These are phyloP conservation scores for Sitodiplosis mosellana DNA, from an alignment of 1,140 invertebrate genomes.

Conservation along the genomic window DNA sequence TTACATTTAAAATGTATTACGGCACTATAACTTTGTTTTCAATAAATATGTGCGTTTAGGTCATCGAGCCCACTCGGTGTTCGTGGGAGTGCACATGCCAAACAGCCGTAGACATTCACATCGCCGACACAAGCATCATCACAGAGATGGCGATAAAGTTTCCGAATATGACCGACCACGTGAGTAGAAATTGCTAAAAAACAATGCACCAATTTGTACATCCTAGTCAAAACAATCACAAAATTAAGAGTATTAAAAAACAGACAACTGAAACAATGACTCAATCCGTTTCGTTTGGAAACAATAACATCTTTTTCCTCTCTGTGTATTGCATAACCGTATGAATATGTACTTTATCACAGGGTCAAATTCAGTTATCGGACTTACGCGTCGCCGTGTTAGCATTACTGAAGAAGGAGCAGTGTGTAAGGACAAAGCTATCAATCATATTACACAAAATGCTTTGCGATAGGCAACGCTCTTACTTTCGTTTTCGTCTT, in stretches of 20 bases:
- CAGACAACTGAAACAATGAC: neutral
- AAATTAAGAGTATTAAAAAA: neutral
- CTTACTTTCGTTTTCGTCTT: neutral
- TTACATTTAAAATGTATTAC: no score
- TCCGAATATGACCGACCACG: conserved; percentile 38
- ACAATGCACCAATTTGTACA: neutral
- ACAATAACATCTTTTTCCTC: neutral
- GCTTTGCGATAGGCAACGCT: neutral
- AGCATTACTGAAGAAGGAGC: conserved; percentile 36
- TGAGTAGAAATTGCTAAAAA: conserved; percentile 22
- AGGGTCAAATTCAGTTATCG: conserved; percentile 9
- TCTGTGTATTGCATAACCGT: neutral
- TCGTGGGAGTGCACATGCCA: conserved; percentile 72
- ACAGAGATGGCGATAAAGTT: conserved; percentile 26
- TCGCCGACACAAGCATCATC: conserved; percentile 57
- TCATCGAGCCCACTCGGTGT: conserved; percentile 73
- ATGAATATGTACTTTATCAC: neutral
- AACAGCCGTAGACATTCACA: conserved; percentile 52
- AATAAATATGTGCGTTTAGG: no score
- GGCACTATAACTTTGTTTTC: no score
- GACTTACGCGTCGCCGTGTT: conserved; percentile 31
- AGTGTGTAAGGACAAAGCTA: conserved; percentile 29
- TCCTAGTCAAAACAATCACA: neutral
- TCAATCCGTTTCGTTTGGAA: neutral
- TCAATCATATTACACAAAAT: neutral